A percentile compares a stretch with the other conserved stretches of the same genome.
phyloP scores from a whole-genome alignment of 2,113 vertebrate genomes.

The Siniperca chuatsi region DNA sequence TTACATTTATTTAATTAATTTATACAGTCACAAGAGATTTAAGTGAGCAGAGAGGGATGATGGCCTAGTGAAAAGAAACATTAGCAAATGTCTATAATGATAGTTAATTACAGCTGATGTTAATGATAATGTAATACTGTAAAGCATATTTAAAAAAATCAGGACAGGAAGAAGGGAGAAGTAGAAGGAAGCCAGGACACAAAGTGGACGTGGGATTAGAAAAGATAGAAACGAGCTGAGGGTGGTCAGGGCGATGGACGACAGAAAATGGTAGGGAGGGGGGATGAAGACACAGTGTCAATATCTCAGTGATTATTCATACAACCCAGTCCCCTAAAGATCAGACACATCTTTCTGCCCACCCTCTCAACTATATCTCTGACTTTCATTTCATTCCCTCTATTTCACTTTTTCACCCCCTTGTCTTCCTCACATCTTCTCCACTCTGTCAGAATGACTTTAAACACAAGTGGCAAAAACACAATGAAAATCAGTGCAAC shows the following conservation, averaged over 20 bases:
- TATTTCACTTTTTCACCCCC: conserved; percentile 1
- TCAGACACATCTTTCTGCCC: not conserved
- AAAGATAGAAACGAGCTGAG: not conserved
- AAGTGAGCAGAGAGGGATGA: not conserved
- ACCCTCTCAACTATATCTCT: not conserved
- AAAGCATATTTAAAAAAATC: conserved; percentile 2
- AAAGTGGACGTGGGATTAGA: conserved; percentile 4
- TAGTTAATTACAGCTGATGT: not conserved
- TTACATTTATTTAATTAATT: not conserved
- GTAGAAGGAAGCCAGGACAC: not conserved
- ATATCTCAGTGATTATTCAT: conserved; percentile 68
- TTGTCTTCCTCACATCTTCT: conserved; percentile 6
- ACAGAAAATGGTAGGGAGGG: not conserved
- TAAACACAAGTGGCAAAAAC: conserved; percentile 20
- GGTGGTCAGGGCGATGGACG: not conserved
- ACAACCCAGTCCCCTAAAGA: conserved; percentile 15
- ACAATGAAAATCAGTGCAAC: conserved; percentile 31
- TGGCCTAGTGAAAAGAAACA: not conserved
- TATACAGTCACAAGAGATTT: not conserved
- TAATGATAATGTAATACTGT: not conserved
- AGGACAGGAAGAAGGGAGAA: not conserved
- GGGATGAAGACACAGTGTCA: conserved; percentile 31
- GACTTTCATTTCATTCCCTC: not conserved
- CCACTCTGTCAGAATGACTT: not conserved
- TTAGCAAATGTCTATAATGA: not conserved